Evolutionary conservation across 2,113 vertebrate genomes (phyloP).

Genomic region (Podocnemis expansa): DNA sequence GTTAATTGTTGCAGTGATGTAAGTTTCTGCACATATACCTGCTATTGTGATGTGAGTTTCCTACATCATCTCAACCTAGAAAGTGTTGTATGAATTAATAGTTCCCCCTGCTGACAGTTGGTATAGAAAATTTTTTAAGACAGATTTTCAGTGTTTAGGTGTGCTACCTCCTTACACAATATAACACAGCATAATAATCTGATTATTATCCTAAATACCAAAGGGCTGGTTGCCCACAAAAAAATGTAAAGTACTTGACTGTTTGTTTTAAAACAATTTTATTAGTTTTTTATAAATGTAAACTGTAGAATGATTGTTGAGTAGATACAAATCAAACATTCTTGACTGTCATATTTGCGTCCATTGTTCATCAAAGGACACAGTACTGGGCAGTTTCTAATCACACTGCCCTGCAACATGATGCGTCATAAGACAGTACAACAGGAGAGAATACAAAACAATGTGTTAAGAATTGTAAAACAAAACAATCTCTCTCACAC

Average conservation of each 20-base stretch:
- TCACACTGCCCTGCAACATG: neutral
- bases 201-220: slow-evolving; percentile 32
- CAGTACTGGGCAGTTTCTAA: slow-evolving; percentile 37
- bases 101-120: slow-evolving; percentile 54
- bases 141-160: slow-evolving; percentile 21
- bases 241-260: neutral
- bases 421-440: neutral
- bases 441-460: slow-evolving; percentile 11
- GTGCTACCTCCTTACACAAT: slow-evolving; percentile 18
- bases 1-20: neutral
- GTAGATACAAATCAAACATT: neutral
- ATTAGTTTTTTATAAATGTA: neutral
- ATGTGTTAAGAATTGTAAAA: slow-evolving; percentile 37
- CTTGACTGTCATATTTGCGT: slow-evolving; percentile 35
- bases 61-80: neutral
- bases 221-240: neutral
- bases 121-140: slow-evolving; percentile 18
- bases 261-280: neutral
- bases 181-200: slow-evolving; percentile 19
- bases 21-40: neutral
- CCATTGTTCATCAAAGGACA: slow-evolving; percentile 27
- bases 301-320: neutral
- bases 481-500: neutral
- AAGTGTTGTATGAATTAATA: slow-evolving; percentile 58
- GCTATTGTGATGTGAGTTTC: neutral